These are phyloP conservation scores for Ambastaia sidthimunki DNA, from an alignment of 2,797 vertebrate genomes.

Conservation along the genomic window DNA sequence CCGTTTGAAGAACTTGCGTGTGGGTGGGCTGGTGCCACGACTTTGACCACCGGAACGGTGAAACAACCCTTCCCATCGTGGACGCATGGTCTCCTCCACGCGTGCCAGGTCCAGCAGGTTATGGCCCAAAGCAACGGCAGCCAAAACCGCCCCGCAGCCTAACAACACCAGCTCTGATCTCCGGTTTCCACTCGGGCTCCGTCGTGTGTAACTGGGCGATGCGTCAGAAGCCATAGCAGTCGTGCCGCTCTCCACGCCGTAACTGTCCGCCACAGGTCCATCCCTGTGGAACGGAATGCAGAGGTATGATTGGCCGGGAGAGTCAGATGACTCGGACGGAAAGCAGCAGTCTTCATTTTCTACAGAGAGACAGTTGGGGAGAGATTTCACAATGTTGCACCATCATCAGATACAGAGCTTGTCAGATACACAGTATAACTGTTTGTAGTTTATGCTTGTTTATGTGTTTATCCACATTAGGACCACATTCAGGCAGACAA, in stretches of 20 bases:
- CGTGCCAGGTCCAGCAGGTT: slow-evolving; percentile 82
- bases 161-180: slow-evolving; percentile 89
- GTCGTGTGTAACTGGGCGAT: slow-evolving; percentile 82
- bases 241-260: slow-evolving; percentile 80
- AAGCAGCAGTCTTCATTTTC: slow-evolving; percentile 90
- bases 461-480: no score
- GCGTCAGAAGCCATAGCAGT: slow-evolving; percentile 82
- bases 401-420: neutral
- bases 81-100: slow-evolving; percentile 84
- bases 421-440: neutral
- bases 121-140: slow-evolving; percentile 89
- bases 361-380: slow-evolving; percentile 60
- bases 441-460: neutral
- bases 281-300: slow-evolving; percentile 93
- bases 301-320: slow-evolving; percentile 91
- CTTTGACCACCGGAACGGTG: slow-evolving; percentile 85
- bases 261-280: slow-evolving; percentile 76
- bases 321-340: slow-evolving; percentile 76
- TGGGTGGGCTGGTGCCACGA: slow-evolving; percentile 86
- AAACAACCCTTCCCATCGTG: slow-evolving; percentile 90
- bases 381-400: slow-evolving; percentile 30
- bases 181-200: slow-evolving; percentile 82
- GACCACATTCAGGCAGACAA: no score
- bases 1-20: slow-evolving; percentile 89
- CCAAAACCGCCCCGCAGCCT: slow-evolving; percentile 90